Evolutionary conservation across 2,888 invertebrate species (phyloP).

Genomic region (Hirtodrosophila cameraria): DNA sequence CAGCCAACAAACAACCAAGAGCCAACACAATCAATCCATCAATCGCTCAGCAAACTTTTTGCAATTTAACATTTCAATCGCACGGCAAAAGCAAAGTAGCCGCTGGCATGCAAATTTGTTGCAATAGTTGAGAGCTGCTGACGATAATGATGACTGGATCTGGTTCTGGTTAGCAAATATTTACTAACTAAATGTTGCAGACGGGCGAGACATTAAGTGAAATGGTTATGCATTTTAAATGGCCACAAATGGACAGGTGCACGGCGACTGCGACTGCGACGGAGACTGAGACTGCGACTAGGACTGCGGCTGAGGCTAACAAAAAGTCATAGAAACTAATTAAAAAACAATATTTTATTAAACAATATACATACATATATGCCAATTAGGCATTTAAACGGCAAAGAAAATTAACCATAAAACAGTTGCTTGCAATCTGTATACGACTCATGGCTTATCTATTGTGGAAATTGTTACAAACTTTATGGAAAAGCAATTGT

Average conservation of each 20-base stretch:
- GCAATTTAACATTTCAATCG: slow-evolving; percentile 61
- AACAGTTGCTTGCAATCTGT: background rate
- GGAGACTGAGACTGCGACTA: background rate
- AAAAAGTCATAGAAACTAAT: too few relatives aligned
- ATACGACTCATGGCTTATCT: background rate
- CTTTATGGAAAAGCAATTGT: slow-evolving; percentile 15
- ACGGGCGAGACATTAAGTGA: slow-evolving; percentile 12
- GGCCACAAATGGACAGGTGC: slow-evolving; percentile 29
- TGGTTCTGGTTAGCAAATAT: slow-evolving; percentile 17
- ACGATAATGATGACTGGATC: slow-evolving; percentile 47
- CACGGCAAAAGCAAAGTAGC: slow-evolving; percentile 29
- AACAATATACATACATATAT: too few relatives aligned
- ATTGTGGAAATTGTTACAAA: background rate
- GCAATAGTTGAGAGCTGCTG: slow-evolving; percentile 20
- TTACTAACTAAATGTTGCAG: slow-evolving; percentile 9
- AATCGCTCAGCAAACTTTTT: slow-evolving; percentile 44
- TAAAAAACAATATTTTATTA: too few relatives aligned
- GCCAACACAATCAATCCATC: slow-evolving; percentile 56
- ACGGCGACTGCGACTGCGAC: slow-evolving; percentile 1
- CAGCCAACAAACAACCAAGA: too few relatives aligned
- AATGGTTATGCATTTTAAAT: slow-evolving; percentile 24
- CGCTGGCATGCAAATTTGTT: slow-evolving; percentile 36
- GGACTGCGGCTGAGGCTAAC: too few relatives aligned
- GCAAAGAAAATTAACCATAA: too few relatives aligned
- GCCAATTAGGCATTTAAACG: background rate